Evolutionary conservation across 2,113 vertebrate genomes (phyloP).

Genomic region (Bambusicola thoracicus): DNA sequence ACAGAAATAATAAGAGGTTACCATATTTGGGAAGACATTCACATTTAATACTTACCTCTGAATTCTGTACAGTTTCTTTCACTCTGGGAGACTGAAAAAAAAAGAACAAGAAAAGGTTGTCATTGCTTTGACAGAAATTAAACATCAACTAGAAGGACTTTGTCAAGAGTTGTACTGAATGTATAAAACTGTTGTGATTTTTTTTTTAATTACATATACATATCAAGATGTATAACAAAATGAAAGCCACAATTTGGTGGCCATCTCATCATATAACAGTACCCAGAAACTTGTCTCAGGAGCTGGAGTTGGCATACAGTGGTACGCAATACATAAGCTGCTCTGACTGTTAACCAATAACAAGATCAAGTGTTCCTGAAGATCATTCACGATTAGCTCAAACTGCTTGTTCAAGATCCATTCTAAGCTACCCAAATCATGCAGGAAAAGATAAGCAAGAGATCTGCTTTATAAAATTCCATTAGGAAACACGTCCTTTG

Average conservation of each 20-base stretch:
- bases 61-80: slow-evolving; percentile 89
- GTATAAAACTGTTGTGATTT: background rate
- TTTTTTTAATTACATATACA: background rate
- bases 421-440: background rate
- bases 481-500: background rate
- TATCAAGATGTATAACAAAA: background rate
- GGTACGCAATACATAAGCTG: background rate
- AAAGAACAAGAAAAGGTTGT: slow-evolving; percentile 52
- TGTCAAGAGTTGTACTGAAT: background rate
- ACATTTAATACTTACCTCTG: slow-evolving; percentile 84
- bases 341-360: background rate
- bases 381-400: background rate
- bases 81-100: slow-evolving; percentile 93
- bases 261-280: background rate
- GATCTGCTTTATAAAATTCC: background rate
- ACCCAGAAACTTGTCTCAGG: background rate
- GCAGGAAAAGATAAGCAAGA: background rate
- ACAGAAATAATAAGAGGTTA: background rate
- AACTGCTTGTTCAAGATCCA: background rate
- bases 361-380: background rate
- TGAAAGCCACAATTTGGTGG: background rate
- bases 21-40: background rate
- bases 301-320: background rate
- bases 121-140: background rate
- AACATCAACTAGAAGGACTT: background rate